Percentiles rank a stretch among this genome's conserved stretches.
Conservation (phyloP, 2,797 vertebrate genomes). For the Rhinoraja longicauda region DNA sequence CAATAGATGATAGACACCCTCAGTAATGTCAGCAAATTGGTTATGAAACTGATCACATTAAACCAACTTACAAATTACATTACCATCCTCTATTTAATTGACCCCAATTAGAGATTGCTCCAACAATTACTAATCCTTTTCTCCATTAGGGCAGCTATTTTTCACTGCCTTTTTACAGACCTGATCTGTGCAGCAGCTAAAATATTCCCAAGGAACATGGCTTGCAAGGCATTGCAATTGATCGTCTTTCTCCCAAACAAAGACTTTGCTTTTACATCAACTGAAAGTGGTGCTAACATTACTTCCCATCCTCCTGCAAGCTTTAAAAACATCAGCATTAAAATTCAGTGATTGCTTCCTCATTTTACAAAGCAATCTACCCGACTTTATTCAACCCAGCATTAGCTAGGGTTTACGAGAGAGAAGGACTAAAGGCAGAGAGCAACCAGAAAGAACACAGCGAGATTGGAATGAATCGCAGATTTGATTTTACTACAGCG, state of each 20-base stretch:
- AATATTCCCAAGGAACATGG: neutral
- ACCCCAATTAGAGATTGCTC: slow-evolving; percentile 22
- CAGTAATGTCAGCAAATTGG: neutral
- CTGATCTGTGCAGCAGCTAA: neutral
- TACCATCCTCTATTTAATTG: neutral
- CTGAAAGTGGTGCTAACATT: neutral
- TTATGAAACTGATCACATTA: slow-evolving; percentile 5
- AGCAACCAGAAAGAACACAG: neutral
- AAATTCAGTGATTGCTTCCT: neutral
- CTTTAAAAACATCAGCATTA: neutral
- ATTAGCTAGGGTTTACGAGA: neutral
- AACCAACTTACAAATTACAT: slow-evolving; percentile 15
- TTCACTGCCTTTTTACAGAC: neutral
- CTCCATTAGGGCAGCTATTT: slow-evolving; percentile 16
- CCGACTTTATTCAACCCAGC: neutral
- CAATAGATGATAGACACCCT: neutral
- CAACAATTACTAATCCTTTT: neutral
- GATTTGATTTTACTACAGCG: neutral
- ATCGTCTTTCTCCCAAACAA: neutral
- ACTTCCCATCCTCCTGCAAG: neutral
- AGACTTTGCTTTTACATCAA: neutral
- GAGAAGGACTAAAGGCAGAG: neutral
- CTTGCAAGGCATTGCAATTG: neutral
- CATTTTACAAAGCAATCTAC: neutral
- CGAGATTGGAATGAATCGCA: neutral